Conservation (phyloP, 2,113 vertebrate species). For the Rhombomys opimus region DNA sequence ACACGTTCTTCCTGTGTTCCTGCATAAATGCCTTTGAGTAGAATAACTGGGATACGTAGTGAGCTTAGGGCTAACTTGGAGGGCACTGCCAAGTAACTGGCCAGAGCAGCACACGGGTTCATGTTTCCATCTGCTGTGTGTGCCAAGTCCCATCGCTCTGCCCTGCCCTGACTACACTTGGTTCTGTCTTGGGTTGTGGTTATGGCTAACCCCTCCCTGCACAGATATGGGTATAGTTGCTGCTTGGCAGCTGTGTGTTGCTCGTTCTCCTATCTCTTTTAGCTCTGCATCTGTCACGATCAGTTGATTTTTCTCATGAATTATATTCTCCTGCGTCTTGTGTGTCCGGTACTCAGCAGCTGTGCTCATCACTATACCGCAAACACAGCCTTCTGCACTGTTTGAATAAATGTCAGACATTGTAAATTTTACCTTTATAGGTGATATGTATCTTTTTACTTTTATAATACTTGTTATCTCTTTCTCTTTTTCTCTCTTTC, state of each 20-base stretch:
- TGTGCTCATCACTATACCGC: too few relatives aligned
- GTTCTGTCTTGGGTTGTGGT: background rate
- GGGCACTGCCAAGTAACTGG: background rate
- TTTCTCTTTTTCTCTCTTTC: background rate
- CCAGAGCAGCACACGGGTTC: background rate
- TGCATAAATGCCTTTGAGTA: background rate
- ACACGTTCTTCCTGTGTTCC: background rate
- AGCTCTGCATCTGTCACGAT: background rate
- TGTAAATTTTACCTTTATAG: conserved; percentile 8
- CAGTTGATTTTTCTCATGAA: background rate
- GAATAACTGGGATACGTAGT: background rate
- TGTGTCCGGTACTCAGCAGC: background rate
- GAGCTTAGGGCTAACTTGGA: background rate
- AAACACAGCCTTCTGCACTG: background rate
- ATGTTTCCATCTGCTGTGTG: background rate
- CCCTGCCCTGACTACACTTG: background rate
- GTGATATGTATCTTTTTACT: background rate
- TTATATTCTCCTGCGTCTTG: conserved; percentile 19
- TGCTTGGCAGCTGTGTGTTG: background rate
- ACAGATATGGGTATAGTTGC: background rate
- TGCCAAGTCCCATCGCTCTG: background rate
- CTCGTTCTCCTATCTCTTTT: conserved; percentile 29
- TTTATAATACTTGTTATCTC: background rate
- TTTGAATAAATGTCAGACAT: conserved; percentile 8
- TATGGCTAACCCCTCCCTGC: background rate